phyloP scores from a whole-genome alignment of 2,888 invertebrate species.

The Agrochola lychnidis region DNA sequence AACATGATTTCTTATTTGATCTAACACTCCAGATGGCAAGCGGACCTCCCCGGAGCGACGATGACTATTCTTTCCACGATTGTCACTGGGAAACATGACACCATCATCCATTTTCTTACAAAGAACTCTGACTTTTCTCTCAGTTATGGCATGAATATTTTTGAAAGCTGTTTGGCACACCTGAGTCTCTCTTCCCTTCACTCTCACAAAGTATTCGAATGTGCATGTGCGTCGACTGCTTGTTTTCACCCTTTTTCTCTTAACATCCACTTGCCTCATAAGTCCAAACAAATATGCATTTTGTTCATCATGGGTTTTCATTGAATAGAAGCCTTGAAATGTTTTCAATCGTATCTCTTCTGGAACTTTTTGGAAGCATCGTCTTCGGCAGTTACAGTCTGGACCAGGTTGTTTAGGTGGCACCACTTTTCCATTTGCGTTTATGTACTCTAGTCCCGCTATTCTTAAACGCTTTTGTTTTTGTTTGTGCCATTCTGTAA shows the following conservation, averaged over 20 bases:
- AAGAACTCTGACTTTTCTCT: conserved; percentile 90
- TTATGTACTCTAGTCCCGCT: conserved; percentile 90
- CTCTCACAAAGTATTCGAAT: conserved; percentile 90
- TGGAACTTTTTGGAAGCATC: conserved; percentile 89
- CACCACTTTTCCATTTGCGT: conserved; percentile 90
- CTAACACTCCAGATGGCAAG: conserved; percentile 86
- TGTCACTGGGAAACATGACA: conserved; percentile 90
- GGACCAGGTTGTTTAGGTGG: conserved; percentile 89
- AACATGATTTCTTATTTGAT: conserved; percentile 90
- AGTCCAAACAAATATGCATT: conserved; percentile 91
- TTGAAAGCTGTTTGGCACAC: conserved; percentile 91
- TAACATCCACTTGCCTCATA: conserved; percentile 90
- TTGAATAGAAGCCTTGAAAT: conserved; percentile 90
- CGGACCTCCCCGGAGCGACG: conserved; percentile 88
- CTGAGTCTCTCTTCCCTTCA: conserved; percentile 90
- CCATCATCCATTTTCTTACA: conserved; percentile 91
- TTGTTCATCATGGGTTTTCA: conserved; percentile 91
- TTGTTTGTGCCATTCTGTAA: conserved; percentile 91
- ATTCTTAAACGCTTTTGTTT: conserved; percentile 90
- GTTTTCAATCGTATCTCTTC: conserved; percentile 88
- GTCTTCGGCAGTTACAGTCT: conserved; percentile 89
- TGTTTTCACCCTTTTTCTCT: conserved; percentile 89
- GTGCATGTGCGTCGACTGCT: conserved; percentile 90
- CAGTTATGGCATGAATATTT: conserved; percentile 91
- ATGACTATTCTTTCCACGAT: conserved; percentile 90